Conservation (phyloP, 23 tunicate genomes). For the Botrylloides violaceus region DNA sequence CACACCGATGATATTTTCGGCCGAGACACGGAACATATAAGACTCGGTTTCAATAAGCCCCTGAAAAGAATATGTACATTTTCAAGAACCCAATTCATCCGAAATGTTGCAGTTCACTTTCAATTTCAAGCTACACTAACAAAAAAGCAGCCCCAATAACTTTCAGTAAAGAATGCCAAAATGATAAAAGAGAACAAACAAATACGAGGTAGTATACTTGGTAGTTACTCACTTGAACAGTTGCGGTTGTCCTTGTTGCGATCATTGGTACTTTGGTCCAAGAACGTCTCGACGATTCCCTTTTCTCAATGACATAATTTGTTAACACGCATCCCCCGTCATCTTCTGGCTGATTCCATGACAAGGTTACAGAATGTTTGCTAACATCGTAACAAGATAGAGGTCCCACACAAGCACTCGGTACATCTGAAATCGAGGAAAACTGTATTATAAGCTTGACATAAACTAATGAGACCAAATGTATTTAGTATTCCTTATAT, state of each 20-base stretch:
- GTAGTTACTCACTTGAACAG: constrained; percentile 29
- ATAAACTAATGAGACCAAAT: no score
- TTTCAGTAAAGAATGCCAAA: no score
- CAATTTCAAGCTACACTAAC: no score
- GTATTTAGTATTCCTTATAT: no score
- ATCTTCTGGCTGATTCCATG: constrained; percentile 83
- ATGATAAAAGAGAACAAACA: no score
- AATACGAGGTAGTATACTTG: no score
- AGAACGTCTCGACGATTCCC: constrained; percentile 89
- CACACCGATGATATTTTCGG: constrained; percentile 78
- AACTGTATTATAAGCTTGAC: neutral
- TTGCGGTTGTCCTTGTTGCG: constrained; percentile 74
- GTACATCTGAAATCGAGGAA: constrained; percentile 29
- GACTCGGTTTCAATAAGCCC: constrained; percentile 76
- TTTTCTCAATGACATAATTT: constrained; percentile 80
- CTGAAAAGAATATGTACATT: constrained; percentile 1
- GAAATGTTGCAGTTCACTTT: no score
- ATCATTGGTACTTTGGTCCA: constrained; percentile 90
- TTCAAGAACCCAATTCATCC: no score
- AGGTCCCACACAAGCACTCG: constrained; percentile 70
- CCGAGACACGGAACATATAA: constrained; percentile 90
- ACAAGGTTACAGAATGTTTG: constrained; percentile 56
- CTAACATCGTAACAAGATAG: constrained; percentile 43
- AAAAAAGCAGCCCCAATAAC: no score
- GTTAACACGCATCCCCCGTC: constrained; percentile 87